phyloP scores from a whole-genome alignment of 2,113 vertebrate species.

The Sphaerodactylus townsendi region DNA sequence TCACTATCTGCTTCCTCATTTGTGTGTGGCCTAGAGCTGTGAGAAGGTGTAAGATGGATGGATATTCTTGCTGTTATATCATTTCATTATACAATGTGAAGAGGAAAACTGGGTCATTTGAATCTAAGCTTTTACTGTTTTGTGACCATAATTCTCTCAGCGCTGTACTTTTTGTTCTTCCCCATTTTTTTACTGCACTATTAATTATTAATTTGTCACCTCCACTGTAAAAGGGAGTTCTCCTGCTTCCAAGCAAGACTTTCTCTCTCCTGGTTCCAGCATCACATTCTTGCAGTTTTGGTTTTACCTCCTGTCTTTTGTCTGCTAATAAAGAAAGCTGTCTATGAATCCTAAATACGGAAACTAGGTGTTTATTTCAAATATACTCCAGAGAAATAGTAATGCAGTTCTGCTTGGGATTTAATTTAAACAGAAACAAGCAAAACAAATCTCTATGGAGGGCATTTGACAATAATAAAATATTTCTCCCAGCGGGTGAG shows the following conservation, averaged over 20 bases:
- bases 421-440: conserved; percentile 84
- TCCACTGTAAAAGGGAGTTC: conserved; percentile 66
- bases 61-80: neutral
- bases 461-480: conserved; percentile 85
- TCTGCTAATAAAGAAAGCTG: conserved; percentile 76
- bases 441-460: conserved; percentile 83
- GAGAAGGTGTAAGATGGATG: neutral
- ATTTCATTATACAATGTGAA: conserved; percentile 13
- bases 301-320: conserved; percentile 76
- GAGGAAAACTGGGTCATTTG: conserved; percentile 62
- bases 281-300: conserved; percentile 66
- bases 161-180: conserved; percentile 17
- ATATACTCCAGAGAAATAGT: conserved; percentile 78
- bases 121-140: conserved; percentile 39
- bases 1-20: neutral
- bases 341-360: conserved; percentile 76
- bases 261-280: conserved; percentile 56
- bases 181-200: conserved; percentile 48
- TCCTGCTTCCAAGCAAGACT: conserved; percentile 54
- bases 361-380: conserved; percentile 78
- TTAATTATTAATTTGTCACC: conserved; percentile 73
- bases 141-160: conserved; percentile 45
- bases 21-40: neutral
- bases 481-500: conserved; percentile 86
- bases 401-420: conserved; percentile 77